phyloP scores from a whole-genome alignment of 2,113 vertebrate genomes.

The Osmerus eperlanus region DNA sequence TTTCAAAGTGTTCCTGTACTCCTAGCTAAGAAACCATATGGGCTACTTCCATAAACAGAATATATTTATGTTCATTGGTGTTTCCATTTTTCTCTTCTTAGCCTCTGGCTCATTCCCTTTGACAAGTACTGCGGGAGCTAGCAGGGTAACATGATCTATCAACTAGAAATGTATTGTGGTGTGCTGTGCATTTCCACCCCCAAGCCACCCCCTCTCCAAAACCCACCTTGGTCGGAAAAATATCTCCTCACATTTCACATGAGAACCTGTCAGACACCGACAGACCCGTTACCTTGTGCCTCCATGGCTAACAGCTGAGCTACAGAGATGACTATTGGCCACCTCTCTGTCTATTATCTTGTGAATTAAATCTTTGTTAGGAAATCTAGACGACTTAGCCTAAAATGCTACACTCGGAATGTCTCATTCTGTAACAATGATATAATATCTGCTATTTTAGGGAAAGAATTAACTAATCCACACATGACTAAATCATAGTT shows the following conservation, averaged over 20 bases:
- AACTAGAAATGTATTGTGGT: conserved; percentile 43
- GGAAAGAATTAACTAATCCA: not conserved
- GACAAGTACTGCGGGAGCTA: too few relatives aligned
- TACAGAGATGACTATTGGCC: not conserved
- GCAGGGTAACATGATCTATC: conserved; percentile 34
- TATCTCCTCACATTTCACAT: conserved; percentile 53
- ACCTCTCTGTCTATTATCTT: not conserved
- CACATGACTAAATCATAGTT: not conserved
- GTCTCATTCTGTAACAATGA: conserved; percentile 22
- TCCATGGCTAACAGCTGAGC: not conserved
- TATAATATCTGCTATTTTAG: conserved; percentile 15
- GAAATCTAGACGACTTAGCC: not conserved
- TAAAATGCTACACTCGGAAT: not conserved
- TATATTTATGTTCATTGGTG: too few relatives aligned
- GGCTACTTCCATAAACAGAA: too few relatives aligned
- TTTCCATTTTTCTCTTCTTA: too few relatives aligned
- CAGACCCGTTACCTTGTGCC: not conserved
- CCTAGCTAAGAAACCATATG: too few relatives aligned
- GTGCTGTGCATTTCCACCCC: not conserved
- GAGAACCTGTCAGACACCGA: conserved; percentile 36
- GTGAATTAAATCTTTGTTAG: conserved; percentile 2
- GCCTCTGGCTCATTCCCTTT: too few relatives aligned
- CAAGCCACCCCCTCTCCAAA: not conserved
- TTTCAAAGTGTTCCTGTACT: too few relatives aligned
- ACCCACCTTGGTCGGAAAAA: conserved; percentile 1